Conservation (phyloP, 92 coral and sea anemone genomes). For the Scolanthus callimorphus region DNA sequence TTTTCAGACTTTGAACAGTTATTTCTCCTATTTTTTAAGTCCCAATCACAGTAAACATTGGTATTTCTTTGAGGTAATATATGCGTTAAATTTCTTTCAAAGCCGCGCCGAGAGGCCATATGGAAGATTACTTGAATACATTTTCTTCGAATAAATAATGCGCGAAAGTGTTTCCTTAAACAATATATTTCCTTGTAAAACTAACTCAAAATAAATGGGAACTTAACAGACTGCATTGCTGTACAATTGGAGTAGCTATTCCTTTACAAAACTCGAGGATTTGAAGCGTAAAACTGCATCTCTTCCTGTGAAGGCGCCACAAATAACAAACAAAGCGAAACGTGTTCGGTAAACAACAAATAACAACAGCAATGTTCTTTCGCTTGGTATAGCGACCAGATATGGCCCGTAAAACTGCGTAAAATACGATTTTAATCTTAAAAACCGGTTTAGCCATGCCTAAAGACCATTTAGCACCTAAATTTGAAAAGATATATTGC, state of each 20-base stretch:
- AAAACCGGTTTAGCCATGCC: conserved; percentile 7
- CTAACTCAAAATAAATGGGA: conserved; percentile 30
- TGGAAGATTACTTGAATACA: conserved; percentile 62
- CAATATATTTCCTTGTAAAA: conserved; percentile 37
- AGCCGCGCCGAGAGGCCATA: conserved; percentile 52
- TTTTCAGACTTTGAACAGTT: too few relatives aligned
- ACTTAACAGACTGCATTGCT: conserved; percentile 30
- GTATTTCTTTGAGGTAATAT: too few relatives aligned
- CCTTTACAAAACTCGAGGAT: conserved; percentile 15
- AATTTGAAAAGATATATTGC: background rate
- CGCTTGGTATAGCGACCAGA: conserved; percentile 27
- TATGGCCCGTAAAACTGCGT: conserved; percentile 13
- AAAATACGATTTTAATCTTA: conserved; percentile 8
- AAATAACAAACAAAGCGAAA: conserved; percentile 84
- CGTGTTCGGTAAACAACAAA: conserved; percentile 91
- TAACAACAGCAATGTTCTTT: conserved; percentile 64
- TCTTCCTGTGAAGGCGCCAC: conserved; percentile 71
- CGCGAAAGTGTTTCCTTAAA: conserved; percentile 41
- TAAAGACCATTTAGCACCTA: background rate
- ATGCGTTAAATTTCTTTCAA: conserved; percentile 24
- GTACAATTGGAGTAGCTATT: conserved; percentile 3
- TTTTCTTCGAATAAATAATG: conserved; percentile 51
- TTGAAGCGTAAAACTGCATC: conserved; percentile 21
- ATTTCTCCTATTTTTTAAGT: too few relatives aligned
- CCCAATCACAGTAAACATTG: too few relatives aligned